These are phyloP conservation scores for Malurus alboscapulatus DNA, from an alignment of 2,113 vertebrate species.

Conservation along the genomic window DNA sequence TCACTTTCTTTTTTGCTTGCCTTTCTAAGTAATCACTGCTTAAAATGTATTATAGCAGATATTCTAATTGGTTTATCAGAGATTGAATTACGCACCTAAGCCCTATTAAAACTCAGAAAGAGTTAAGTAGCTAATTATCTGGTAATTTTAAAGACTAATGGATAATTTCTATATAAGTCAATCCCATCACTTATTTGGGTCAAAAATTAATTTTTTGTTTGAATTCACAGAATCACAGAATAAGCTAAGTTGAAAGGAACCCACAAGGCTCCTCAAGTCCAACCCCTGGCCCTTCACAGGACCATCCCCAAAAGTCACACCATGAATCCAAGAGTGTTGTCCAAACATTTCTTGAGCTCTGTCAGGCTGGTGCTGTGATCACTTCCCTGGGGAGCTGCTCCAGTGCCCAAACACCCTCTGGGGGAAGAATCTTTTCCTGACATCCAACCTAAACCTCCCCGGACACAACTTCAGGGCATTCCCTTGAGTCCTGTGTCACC, in stretches of 20 bases:
- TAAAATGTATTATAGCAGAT: not conserved
- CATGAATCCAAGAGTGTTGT: accelerated
- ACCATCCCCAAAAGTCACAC: no score
- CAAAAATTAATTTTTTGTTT: not conserved
- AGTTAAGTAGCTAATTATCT: not conserved
- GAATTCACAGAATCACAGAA: not conserved
- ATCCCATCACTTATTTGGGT: not conserved
- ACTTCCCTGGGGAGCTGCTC: not conserved
- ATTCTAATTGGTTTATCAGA: not conserved
- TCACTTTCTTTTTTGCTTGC: not conserved
- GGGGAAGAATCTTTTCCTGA: not conserved
- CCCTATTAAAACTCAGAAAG: not conserved
- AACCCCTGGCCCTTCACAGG: not conserved
- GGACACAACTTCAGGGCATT: not conserved
- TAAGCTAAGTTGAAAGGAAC: not conserved
- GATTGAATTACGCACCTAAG: not conserved
- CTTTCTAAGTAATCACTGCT: not conserved
- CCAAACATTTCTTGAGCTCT: not conserved
- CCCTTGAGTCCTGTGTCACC: not conserved
- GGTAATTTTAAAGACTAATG: not conserved
- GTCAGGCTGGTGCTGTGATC: no score
- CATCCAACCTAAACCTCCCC: not conserved
- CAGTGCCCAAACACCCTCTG: not conserved
- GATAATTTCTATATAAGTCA: not conserved
- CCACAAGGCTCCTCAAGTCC: not conserved